These are phyloP conservation scores for Melanchra persicariae DNA, from an alignment of 2,888 invertebrate genomes.

Conservation along the genomic window DNA sequence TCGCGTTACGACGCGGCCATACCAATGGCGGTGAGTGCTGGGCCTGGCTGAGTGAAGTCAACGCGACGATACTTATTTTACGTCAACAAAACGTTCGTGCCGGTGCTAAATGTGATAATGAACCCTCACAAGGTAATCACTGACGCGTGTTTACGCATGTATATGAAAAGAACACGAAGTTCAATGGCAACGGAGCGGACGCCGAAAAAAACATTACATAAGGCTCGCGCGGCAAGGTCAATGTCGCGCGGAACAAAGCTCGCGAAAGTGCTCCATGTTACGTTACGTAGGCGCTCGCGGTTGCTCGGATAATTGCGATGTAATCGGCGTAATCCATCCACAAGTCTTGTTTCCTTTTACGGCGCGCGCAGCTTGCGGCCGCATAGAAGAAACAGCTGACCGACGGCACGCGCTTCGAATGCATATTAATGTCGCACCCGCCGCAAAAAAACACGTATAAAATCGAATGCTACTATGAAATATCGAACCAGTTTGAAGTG, in stretches of 20 bases:
- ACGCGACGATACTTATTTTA: slow-evolving; percentile 62
- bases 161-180: slow-evolving; percentile 74
- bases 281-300: slow-evolving; percentile 79
- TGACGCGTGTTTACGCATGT: slow-evolving; percentile 77
- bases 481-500: slow-evolving; percentile 81
- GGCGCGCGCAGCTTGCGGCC: slow-evolving; percentile 88
- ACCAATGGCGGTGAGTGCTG: slow-evolving; percentile 72
- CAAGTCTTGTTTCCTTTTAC: slow-evolving; percentile 87
- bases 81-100: slow-evolving; percentile 64
- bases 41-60: slow-evolving; percentile 64
- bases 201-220: slow-evolving; percentile 85
- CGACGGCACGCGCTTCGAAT: slow-evolving; percentile 87
- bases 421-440: slow-evolving; percentile 88
- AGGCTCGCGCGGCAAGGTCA: slow-evolving; percentile 83
- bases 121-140: slow-evolving; percentile 70
- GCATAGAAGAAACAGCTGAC: slow-evolving; percentile 90
- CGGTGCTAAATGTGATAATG: slow-evolving; percentile 75
- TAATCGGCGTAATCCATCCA: slow-evolving; percentile 90
- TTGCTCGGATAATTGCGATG: slow-evolving; percentile 88
- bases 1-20: slow-evolving; percentile 76
- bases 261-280: slow-evolving; percentile 89
- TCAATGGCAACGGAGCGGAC: slow-evolving; percentile 82
- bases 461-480: slow-evolving; percentile 85
- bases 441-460: slow-evolving; percentile 84
- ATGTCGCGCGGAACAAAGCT: slow-evolving; percentile 88